Base-by-base conservation (phyloP, 1,140 invertebrate species). In the Chironomus striatipennis region DNA sequence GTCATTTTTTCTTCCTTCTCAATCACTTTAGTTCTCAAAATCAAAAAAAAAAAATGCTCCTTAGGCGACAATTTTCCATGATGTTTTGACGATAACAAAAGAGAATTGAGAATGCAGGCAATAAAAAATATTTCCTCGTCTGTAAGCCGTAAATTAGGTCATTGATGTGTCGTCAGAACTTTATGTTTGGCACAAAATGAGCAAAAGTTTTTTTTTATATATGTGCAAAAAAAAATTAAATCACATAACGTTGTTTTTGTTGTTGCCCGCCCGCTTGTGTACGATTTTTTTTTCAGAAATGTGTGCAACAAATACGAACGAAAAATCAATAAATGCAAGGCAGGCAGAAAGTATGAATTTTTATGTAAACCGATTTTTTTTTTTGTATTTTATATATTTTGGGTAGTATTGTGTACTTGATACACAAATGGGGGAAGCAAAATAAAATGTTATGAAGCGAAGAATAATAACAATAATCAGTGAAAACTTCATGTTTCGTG, bases 271-370 rank as follows among this genome's bases (percentile, higher is more conserved):
- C 64, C 8, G 65, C 18, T 17, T 70, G 18, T 20, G 7, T 70
- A 70, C 18, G 18, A 18, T 10, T 20, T 10, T 21, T 21, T 67
- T 17, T 20, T 20, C 0, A 15, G 0, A 57, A 15, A 15, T 57
- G n/a, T 57, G n/a, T 57, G 47, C 47, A 57, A 57, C 47, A 57
- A 57, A 12, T 57, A 57, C 12, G 5, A 57, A 20, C 0, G 18
- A 17, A 70, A 70, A 70, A 70, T 70, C 65, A 70, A 70, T 70
- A 70, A 70, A 70, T 70, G 65, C 65, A 70, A 70, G 65, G 65
- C 47, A 12, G 47, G 47, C 47, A 57, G 15, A 57, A 57, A 57
- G 43, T 47, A 47, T 47, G 24, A 34, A 34, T 34, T 34, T 34
- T 34, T 34, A 34, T 34, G 24, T 34, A 34, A 34, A 34, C 24